phyloP scores from a whole-genome alignment of 1,140 invertebrate species.

The Magallana ariakensis region DNA sequence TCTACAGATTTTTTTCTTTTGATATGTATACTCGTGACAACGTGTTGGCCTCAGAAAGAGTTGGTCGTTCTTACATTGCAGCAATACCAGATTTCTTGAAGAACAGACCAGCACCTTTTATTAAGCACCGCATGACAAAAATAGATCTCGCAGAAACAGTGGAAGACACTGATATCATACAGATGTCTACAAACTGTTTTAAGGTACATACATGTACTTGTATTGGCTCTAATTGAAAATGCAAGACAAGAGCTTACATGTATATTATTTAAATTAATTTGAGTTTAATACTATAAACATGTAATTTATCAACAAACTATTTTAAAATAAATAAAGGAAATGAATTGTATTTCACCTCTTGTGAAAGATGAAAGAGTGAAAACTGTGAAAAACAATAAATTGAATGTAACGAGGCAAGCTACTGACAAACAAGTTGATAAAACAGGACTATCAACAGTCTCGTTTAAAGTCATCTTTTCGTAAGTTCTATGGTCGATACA shows the following conservation, averaged over 20 bases:
- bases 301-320: background rate
- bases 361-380: background rate
- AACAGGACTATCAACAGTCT: too few species aligned
- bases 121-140: background rate
- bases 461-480: too few species aligned
- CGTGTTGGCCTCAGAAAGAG: slow-evolving; percentile 8
- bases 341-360: background rate
- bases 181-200: background rate
- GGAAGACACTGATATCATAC: background rate
- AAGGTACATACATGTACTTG: background rate
- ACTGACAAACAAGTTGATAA: too few species aligned
- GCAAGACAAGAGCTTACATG: background rate
- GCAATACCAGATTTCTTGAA: slow-evolving; percentile 13
- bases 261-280: slow-evolving; percentile 2
- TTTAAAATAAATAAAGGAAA: background rate
- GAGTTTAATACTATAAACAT: slow-evolving; percentile 9
- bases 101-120: slow-evolving; percentile 16
- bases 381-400: background rate
- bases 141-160: background rate
- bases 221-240: background rate
- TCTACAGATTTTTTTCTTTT: background rate
- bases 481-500: too few species aligned
- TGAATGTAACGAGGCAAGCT: too few species aligned
- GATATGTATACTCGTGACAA: background rate
- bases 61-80: slow-evolving; percentile 1